phyloP scores from a whole-genome alignment of 2,888 invertebrate genomes.

The Thymelicus sylvestris region DNA sequence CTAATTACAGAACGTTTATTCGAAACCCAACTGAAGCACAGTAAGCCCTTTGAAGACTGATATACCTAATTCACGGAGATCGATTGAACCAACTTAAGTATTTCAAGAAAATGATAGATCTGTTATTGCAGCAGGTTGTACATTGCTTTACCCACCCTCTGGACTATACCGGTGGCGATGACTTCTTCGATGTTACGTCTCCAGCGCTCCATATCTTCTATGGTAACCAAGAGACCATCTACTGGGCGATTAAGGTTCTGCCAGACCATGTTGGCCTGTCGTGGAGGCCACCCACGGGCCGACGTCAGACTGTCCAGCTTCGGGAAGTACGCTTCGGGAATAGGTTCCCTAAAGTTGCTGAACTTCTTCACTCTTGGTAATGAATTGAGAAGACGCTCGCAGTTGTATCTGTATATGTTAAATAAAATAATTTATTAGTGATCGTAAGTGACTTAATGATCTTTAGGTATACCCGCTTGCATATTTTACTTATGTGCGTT shows the following conservation, averaged over 20 bases:
- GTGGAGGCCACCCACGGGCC: conserved; percentile 90
- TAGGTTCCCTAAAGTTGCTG: conserved; percentile 87
- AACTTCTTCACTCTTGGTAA: conserved; percentile 87
- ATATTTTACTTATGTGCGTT: too few species aligned
- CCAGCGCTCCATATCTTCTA: conserved; percentile 90
- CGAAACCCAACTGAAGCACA: too few species aligned
- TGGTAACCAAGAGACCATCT: conserved; percentile 84
- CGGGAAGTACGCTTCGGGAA: conserved; percentile 92
- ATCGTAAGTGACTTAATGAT: too few species aligned
- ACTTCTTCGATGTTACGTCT: conserved; percentile 89
- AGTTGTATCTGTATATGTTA: conserved; percentile 85
- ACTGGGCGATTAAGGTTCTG: conserved; percentile 87
- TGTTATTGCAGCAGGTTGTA: background rate
- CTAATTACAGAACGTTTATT: too few species aligned
- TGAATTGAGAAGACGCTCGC: conserved; percentile 90
- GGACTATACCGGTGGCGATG: conserved; percentile 88
- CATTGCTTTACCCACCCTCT: conserved; percentile 65
- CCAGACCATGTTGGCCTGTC: conserved; percentile 85
- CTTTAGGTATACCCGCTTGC: too few species aligned
- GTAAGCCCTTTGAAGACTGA: too few species aligned
- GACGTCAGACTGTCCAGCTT: conserved; percentile 90
- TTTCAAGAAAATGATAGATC: too few species aligned
- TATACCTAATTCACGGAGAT: too few species aligned
- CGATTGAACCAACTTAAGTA: too few species aligned
- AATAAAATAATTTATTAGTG: background rate